These are phyloP conservation scores for Diabrotica balteata DNA, from an alignment of 2,888 invertebrate genomes.

Conservation along the genomic window DNA sequence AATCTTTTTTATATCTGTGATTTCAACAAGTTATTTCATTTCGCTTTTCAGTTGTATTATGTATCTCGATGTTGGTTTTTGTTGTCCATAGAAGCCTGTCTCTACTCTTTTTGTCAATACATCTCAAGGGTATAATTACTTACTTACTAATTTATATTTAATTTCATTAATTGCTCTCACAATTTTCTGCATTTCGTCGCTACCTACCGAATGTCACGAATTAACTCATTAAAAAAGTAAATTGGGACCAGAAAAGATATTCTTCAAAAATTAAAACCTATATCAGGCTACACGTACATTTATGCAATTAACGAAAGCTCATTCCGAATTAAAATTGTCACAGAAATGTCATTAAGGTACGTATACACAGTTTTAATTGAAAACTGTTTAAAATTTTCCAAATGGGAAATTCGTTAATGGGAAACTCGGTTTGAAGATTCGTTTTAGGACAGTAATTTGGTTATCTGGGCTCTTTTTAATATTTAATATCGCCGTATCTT, in stretches of 20 bases:
- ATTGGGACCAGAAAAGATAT: not conserved
- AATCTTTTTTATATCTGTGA: too few relatives aligned
- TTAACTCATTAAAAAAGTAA: conserved; percentile 14
- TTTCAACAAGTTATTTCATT: too few relatives aligned
- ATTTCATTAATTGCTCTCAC: too few relatives aligned
- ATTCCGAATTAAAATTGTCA: conserved; percentile 10
- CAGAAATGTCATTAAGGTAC: conserved; percentile 5
- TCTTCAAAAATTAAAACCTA: too few relatives aligned
- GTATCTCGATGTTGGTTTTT: too few relatives aligned
- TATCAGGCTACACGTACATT: not conserved
- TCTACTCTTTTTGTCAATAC: too few relatives aligned
- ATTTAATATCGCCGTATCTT: too few relatives aligned
- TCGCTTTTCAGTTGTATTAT: too few relatives aligned
- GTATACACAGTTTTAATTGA: conserved; percentile 9
- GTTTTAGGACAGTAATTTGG: not conserved
- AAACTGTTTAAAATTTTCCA: conserved; percentile 8
- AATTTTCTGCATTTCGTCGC: too few relatives aligned
- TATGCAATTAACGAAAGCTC: conserved; percentile 1
- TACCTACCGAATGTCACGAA: not conserved
- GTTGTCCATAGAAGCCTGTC: too few relatives aligned
- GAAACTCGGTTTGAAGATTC: not conserved
- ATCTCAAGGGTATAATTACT: too few relatives aligned
- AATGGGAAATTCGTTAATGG: conserved; percentile 12
- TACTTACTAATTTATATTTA: too few relatives aligned
- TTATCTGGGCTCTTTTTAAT: not conserved